Conservation (phyloP, 35 echinoderm and acorn worm species). For the Heliocidaris erythrogramma region DNA sequence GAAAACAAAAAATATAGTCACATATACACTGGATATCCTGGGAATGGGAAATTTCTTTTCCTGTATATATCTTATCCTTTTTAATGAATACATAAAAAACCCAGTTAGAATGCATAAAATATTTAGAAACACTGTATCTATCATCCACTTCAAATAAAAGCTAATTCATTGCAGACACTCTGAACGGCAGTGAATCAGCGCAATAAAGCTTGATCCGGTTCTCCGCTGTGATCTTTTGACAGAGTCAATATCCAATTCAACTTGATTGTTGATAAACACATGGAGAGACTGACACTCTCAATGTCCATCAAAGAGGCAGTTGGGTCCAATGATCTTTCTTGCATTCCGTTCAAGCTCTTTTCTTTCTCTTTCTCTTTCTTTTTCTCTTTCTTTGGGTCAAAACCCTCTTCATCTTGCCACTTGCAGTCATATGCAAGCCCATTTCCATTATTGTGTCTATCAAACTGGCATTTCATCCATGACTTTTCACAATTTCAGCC, state of each 20-base stretch:
- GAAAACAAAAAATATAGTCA: no score
- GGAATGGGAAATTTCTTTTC: no score
- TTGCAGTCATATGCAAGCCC: no score
- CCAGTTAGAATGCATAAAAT: no score
- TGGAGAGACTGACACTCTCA: neutral
- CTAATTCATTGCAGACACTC: no score
- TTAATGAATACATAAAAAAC: no score
- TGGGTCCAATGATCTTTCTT: neutral
- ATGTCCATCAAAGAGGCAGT: neutral
- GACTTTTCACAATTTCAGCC: neutral
- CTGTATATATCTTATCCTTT: no score
- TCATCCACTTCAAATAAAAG: no score
- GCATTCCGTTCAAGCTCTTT: neutral
- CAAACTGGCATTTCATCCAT: neutral
- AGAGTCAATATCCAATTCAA: neutral
- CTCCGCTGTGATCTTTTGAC: neutral
- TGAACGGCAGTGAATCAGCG: neutral
- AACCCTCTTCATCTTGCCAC: no score
- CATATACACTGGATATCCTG: no score
- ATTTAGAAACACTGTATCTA: no score
- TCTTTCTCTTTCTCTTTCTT: neutral
- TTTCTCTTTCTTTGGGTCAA: neutral
- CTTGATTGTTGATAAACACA: neutral
- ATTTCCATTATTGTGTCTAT: no score
- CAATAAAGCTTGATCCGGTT: neutral